Base-by-base conservation (phyloP, 2,797 vertebrate genomes). In the Limosa lapponica region DNA sequence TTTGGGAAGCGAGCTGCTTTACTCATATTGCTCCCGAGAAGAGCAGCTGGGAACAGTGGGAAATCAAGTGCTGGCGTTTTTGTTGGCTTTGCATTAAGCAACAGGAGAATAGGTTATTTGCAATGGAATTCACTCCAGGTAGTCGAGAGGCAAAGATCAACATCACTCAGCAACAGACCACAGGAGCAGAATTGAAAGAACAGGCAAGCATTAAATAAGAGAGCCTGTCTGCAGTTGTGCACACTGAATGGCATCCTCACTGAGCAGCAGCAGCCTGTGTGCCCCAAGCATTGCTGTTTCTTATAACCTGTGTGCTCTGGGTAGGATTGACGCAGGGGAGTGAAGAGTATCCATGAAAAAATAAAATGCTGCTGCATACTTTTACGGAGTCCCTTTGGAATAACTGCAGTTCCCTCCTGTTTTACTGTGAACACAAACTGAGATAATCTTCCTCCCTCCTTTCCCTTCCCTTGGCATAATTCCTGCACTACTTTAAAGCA, bases 71-170 rank as follows among this genome's bases (percentile, higher is more conserved):
- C 84, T 51, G 44, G n/a, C 4, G 1, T 34, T 92, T 93, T 58
- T 72, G 37, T 83, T 90, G 77, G 43, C 27, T 86, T 90, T 86
- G 66, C 70, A 57, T 83, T 86, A 90, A 95, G 58, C 46, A 93
- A 28, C 30, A 79, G 82, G 49, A 82, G n/a, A 61, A 44, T 13
- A 41, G 66, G 61, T 72, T 90, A 70, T 78, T 90, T 86, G 48
- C 72, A 80, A 62, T 52, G 80, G 73, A 89, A 82, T 90, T 93
- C 66, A 52, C 23, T 79, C 58, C 62, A 77, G 89, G 59, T 94
- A 84, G 85, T 8, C 58, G 36, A 37, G 74, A 89, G 25, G 54
- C 22, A 62, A 74, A 85, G 87, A 90, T 82, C 82, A 75, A 39
- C 52, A 71, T 79, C 25, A 20, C 58, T 85, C 55, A 59, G 70